phyloP scores from a whole-genome alignment of 23 tunicate species.

The Diplosoma virens region DNA sequence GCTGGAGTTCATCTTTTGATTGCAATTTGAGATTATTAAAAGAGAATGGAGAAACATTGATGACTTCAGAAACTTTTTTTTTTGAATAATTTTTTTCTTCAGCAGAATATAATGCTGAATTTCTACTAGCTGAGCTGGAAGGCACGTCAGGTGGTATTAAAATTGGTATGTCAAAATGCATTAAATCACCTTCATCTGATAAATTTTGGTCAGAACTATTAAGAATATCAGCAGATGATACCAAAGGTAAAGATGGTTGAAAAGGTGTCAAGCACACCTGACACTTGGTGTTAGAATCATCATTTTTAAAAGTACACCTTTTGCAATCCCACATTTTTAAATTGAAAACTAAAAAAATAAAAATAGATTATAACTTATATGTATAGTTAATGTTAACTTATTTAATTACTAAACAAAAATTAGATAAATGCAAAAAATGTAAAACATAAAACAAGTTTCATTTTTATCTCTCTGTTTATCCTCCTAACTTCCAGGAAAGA shows the following conservation, averaged over 20 bases:
- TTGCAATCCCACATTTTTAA: constrained; percentile 29
- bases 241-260: constrained; percentile 6
- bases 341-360: neutral
- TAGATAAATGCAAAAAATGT: no score
- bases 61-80: neutral
- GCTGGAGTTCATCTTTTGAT: no score
- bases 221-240: neutral
- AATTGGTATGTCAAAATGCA: neutral
- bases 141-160: neutral
- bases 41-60: neutral
- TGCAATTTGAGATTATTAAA: no score
- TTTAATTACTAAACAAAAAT: no score
- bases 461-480: no score
- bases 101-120: neutral
- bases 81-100: neutral
- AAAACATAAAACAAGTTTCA: no score
- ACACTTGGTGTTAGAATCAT: constrained; percentile 10
- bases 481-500: no score
- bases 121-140: neutral
- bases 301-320: constrained; percentile 38
- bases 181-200: neutral
- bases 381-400: no score
- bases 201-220: neutral
- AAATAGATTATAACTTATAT: no score
- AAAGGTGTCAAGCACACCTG: constrained; percentile 15